Percentiles rank a stretch among this genome's conserved stretches.
Evolutionary conservation across 2,113 vertebrate genomes (phyloP).

Genomic region (Nyctereutes procyonoides): DNA sequence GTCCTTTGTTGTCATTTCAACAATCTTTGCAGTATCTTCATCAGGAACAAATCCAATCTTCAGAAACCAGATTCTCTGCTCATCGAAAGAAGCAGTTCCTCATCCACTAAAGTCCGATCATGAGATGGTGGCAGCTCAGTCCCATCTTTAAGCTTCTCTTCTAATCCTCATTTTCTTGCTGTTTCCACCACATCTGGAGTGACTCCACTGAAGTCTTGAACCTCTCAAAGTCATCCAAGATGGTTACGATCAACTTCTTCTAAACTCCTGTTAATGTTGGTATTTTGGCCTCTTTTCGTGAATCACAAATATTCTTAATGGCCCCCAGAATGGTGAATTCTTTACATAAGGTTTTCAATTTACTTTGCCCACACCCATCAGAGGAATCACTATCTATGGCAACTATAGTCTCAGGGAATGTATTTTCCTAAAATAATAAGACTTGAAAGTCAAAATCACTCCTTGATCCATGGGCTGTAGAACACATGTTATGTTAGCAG

Average conservation of each 20-base stretch:
- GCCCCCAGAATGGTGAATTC: background rate
- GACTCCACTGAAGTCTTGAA: background rate
- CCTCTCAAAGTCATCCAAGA: background rate
- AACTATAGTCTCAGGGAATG: background rate
- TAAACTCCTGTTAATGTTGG: background rate
- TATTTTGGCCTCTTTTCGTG: background rate
- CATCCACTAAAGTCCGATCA: fast-evolving
- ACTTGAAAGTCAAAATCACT: background rate
- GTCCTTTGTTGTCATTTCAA: background rate
- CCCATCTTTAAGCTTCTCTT: background rate
- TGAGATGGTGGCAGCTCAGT: fast-evolving
- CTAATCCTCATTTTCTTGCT: background rate
- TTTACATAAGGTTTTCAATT: background rate
- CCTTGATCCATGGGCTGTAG: background rate
- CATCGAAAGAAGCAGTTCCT: background rate
- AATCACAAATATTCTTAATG: background rate
- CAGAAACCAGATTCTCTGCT: background rate
- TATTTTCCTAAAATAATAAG: background rate
- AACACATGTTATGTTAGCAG: background rate
- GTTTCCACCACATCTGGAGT: background rate
- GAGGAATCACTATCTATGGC: background rate
- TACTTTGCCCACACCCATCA: background rate
- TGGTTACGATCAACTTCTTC: background rate
- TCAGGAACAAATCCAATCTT: background rate
- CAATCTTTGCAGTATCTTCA: background rate